Evolutionary conservation across 2,113 vertebrate genomes (phyloP), one percentile per base, ranked within the genome.

Genomic region (Nestor notabilis): DNA sequence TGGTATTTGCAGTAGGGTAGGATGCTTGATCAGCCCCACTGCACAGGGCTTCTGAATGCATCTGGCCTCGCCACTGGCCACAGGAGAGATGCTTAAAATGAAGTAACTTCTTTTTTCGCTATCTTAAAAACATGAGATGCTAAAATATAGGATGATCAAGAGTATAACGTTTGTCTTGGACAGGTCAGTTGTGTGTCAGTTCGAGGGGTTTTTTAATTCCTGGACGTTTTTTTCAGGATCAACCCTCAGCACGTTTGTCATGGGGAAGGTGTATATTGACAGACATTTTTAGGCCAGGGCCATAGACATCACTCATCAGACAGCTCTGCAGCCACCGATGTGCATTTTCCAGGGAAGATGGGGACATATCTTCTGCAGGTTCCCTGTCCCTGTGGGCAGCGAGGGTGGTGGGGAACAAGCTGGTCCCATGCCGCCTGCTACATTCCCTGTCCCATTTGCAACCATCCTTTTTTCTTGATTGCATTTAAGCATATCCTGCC

Each of bases 231-330:
- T 44, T 74, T 93, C 17, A 56, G 8, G 68, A 81, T 61, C 83
- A 83, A 70, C 33, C 16, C 68, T 58, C 90, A 71, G 69, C 80
- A 55, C 0, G 10, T 87, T 83, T 87, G 89, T 95, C 86, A 52
- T 0, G 11, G 55, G 58, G 25, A 81, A 82, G 88, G 35, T 91
- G 85, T 94, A 91, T 52, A 52, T 55, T 56, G 68, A 8, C 13
- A 71, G 90, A 93, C 61, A 1, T 85, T 97, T 95, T 87, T 3
- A 91, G 96, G 96, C 92, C 95, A 95, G 93, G 91, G 72, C 86
- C 83, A 74, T 86, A 72, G 12, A 5, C 72, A 46, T 81, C 83
- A 33, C 76, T 92, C 61, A 69, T 66, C 80, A 87, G 86, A 80
- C 80, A 81, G 80, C 83, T 78, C 87, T 4, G 9, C 55, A 39